Conservation (phyloP, 2,888 invertebrate species). For the Athalia cordata region DNA sequence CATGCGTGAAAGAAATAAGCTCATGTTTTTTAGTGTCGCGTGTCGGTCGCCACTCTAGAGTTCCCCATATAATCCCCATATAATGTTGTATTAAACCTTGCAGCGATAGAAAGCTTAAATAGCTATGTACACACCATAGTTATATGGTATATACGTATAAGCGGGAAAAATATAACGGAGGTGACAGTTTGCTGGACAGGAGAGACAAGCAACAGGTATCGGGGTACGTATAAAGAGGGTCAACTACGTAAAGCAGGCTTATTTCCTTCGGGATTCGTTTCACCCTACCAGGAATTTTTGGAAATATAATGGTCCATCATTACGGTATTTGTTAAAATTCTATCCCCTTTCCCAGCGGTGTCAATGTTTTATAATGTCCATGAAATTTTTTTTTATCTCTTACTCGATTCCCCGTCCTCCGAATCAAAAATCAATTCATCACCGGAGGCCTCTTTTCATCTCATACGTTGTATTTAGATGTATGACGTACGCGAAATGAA, state of each 20-base stretch:
- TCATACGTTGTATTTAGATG: conserved; percentile 24
- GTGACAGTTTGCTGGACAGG: conserved; percentile 32
- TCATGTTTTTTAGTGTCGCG: conserved; percentile 28
- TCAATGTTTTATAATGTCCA: background rate
- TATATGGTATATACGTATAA: background rate
- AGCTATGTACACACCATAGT: background rate
- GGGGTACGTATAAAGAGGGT: background rate
- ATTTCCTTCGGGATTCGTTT: background rate
- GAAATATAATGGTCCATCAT: no score
- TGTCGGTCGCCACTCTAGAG: conserved; percentile 3
- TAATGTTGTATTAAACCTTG: conserved; percentile 14
- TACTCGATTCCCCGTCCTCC: background rate
- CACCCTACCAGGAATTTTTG: background rate
- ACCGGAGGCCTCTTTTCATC: background rate
- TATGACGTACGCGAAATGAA: background rate
- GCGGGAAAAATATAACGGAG: conserved; percentile 10
- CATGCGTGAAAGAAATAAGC: background rate
- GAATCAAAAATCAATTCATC: background rate
- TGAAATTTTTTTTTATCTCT: background rate
- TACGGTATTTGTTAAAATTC: no score
- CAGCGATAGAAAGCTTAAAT: background rate
- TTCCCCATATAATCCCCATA: conserved; percentile 3
- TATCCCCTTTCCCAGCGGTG: background rate
- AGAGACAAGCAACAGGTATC: conserved; percentile 37
- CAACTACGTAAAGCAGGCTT: background rate